phyloP scores from a whole-genome alignment of 2,888 invertebrate genomes.

The Busseola fusca region DNA sequence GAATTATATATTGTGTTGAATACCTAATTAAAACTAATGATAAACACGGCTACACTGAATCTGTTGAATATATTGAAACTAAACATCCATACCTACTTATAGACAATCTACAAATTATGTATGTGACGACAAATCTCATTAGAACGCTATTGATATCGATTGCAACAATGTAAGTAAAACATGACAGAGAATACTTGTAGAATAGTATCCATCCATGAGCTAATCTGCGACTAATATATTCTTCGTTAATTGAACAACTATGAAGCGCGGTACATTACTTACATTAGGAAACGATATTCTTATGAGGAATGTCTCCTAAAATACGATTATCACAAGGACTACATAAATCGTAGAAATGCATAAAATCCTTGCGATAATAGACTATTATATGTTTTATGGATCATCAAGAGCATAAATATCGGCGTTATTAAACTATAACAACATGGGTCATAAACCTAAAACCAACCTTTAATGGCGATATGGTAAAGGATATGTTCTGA shows the following conservation, averaged over 20 bases:
- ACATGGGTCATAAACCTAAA: conserved; percentile 73
- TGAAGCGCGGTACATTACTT: conserved; percentile 29
- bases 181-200: conserved; percentile 18
- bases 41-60: conserved; percentile 32
- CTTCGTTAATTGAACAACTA: conserved; percentile 26
- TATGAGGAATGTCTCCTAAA: conserved; percentile 32
- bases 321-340: conserved; percentile 61
- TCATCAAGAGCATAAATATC: conserved; percentile 68
- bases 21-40: conserved; percentile 30
- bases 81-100: conserved; percentile 19
- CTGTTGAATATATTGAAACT: conserved; percentile 39
- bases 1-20: conserved; percentile 25
- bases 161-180: conserved; percentile 27
- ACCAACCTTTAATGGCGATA: conserved; percentile 74
- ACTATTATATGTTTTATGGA: conserved; percentile 67
- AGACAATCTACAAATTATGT: conserved; percentile 33
- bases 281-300: conserved; percentile 30
- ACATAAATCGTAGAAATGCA: conserved; percentile 56
- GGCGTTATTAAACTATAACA: conserved; percentile 65
- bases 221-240: conserved; percentile 34
- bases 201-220: conserved; percentile 1
- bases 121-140: conserved; percentile 29
- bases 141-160: conserved; percentile 41
- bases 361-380: conserved; percentile 59
- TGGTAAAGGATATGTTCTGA: conserved; percentile 77